Percentiles rank a stretch among this genome's conserved stretches.
phyloP scores from a whole-genome alignment of 1,140 invertebrate genomes.

The Pararge aegeria region DNA sequence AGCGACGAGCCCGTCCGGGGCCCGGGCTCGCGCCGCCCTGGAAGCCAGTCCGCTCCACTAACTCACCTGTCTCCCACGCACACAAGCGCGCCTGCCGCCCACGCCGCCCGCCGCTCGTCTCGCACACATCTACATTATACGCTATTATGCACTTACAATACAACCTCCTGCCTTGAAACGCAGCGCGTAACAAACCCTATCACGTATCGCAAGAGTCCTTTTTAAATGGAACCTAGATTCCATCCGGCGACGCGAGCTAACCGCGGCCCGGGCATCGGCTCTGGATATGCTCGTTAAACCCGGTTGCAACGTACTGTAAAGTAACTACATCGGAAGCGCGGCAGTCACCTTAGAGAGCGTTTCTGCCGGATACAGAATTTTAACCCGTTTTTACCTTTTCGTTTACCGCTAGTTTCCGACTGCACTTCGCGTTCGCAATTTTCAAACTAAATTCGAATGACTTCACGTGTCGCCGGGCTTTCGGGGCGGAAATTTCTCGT shows the following conservation, averaged over 20 bases:
- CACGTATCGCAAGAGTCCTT: constrained; percentile 33
- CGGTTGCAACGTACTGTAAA: constrained; percentile 50
- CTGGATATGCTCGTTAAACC: constrained; percentile 57
- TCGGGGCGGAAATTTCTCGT: constrained; percentile 32
- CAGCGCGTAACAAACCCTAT: constrained; percentile 42
- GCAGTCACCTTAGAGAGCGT: constrained; percentile 47
- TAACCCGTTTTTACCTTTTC: constrained; percentile 43
- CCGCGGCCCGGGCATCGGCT: constrained; percentile 46
- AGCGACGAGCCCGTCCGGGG: constrained; percentile 56
- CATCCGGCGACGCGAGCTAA: constrained; percentile 25
- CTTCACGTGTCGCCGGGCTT: constrained; percentile 47
- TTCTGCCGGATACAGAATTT: constrained; percentile 34
- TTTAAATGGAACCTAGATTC: constrained; percentile 25
- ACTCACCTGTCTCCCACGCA: constrained; percentile 60
- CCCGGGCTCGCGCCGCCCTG: constrained; percentile 45
- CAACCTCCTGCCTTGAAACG: constrained; percentile 38
- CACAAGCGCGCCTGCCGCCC: constrained; percentile 31
- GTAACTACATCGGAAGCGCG: constrained; percentile 58
- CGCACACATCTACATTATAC: constrained; percentile 47
- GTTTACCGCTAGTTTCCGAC: constrained; percentile 38
- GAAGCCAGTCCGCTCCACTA: constrained; percentile 46
- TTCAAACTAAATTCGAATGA: constrained; percentile 54
- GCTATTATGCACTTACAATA: constrained; percentile 42
- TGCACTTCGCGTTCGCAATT: constrained; percentile 33
- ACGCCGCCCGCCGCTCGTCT: constrained; percentile 31